A percentile compares a stretch with the other conserved stretches of the same genome.
phyloP scores from a whole-genome alignment of 2,797 vertebrate genomes.

The Tapirus indicus region DNA sequence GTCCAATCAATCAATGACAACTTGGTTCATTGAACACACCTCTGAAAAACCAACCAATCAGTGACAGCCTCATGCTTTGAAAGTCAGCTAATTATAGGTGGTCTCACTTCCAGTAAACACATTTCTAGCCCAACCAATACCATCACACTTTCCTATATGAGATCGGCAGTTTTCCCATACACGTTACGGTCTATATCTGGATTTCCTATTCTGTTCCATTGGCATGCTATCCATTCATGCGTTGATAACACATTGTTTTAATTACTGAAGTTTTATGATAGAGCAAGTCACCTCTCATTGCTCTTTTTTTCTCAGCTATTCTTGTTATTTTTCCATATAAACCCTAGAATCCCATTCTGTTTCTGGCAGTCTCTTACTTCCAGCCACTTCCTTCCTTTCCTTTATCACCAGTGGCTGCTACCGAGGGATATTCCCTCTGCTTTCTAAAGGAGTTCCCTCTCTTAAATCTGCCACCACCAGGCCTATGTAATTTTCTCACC shows the following conservation, averaged over 20 bases:
- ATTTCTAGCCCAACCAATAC: background rate
- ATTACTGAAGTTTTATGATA: background rate
- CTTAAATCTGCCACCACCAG: background rate
- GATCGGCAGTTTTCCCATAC: background rate
- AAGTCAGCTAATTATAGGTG: background rate
- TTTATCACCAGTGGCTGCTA: background rate
- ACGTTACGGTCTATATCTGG: background rate
- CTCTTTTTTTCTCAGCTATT: background rate
- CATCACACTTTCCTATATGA: background rate
- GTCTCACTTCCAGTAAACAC: background rate
- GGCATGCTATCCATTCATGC: background rate
- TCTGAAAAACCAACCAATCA: constrained; percentile 33
- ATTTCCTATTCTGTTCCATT: background rate
- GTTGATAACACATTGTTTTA: background rate
- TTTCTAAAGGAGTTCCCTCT: background rate
- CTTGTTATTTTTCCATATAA: background rate
- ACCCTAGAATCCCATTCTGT: background rate
- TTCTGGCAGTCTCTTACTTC: background rate
- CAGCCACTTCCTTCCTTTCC: background rate
- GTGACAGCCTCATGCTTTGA: background rate
- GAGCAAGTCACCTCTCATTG: background rate
- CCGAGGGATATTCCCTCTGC: background rate
- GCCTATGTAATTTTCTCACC: background rate
- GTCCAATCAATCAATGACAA: constrained; percentile 15
- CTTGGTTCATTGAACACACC: background rate